Conservation (phyloP, 1,140 invertebrate genomes). For the Daktulosphaira vitifoliae region DNA sequence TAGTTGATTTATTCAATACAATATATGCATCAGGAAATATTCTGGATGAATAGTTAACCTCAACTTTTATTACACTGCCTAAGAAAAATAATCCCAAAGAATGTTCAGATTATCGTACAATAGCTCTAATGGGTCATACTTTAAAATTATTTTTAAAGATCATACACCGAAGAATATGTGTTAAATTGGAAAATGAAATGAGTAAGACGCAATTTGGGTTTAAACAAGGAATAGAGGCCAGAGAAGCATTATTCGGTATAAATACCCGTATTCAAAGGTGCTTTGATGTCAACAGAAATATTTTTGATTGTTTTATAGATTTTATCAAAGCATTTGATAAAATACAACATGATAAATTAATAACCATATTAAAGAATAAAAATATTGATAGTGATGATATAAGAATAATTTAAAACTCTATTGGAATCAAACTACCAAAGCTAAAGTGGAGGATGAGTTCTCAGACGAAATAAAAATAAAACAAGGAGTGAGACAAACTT, state of each 20-base stretch:
- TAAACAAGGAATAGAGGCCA: conserved; percentile 35
- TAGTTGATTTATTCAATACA: conserved; percentile 22
- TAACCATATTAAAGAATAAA: conserved; percentile 7
- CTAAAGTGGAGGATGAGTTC: conserved; percentile 24
- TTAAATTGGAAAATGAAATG: conserved; percentile 21
- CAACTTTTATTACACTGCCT: conserved; percentile 25
- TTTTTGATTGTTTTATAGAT: conserved; percentile 33
- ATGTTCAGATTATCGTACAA: conserved; percentile 23
- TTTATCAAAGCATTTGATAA: neutral
- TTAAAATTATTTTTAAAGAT: conserved; percentile 32
- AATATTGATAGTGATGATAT: conserved; percentile 13
- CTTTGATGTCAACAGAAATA: conserved; percentile 34
- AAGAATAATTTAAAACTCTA: conserved; percentile 10
- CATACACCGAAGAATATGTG: conserved; percentile 14
- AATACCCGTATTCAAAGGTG: conserved; percentile 36
- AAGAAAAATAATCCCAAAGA: conserved; percentile 19
- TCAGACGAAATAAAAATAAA: conserved; percentile 17
- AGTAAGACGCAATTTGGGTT: conserved; percentile 38
- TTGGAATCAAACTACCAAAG: conserved; percentile 32
- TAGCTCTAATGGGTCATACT: conserved; percentile 20
- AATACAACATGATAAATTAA: conserved; percentile 35
- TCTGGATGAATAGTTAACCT: conserved; percentile 14
- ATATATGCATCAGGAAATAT: conserved; percentile 2
- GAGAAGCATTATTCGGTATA: conserved; percentile 38
- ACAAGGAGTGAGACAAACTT: conserved; percentile 18